Evolutionary conservation across 2,888 invertebrate genomes (phyloP).

Genomic region (Ormyrus rosae): DNA sequence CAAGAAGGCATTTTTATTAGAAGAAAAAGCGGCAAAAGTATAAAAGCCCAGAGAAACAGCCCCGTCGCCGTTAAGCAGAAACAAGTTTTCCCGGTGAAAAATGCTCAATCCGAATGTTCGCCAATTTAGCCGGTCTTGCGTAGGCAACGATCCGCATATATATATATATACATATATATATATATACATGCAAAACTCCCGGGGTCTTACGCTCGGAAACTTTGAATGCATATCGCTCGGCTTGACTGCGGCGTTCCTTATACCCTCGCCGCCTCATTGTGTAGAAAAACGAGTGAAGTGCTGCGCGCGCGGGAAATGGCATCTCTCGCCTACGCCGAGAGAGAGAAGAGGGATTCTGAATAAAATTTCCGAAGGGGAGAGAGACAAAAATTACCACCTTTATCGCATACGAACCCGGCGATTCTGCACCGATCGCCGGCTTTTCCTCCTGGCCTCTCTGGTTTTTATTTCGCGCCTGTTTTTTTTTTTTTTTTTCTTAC

Average conservation of each 20-base stretch:
- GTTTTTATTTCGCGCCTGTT: neutral
- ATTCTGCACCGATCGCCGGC: neutral
- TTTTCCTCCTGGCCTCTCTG: neutral
- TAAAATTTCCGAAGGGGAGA: conserved; percentile 25
- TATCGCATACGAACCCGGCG: conserved; percentile 36
- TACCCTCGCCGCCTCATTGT: conserved; percentile 11
- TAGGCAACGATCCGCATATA: neutral
- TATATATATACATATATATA: neutral
- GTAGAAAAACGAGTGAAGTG: conserved; percentile 7
- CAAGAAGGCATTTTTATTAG: no score
- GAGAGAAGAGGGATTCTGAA: conserved; percentile 32
- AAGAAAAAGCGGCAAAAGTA: no score
- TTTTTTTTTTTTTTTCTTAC: neutral
- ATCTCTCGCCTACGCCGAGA: neutral
- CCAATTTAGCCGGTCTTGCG: no score
- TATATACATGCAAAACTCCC: neutral
- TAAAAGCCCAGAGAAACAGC: neutral
- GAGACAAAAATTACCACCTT: conserved; percentile 38
- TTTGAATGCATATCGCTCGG: conserved; percentile 28
- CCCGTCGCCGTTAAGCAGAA: neutral
- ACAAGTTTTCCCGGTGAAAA: neutral
- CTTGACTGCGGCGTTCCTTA: neutral
- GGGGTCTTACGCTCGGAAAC: neutral
- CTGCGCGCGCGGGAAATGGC: neutral
- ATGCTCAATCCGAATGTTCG: no score